Conservation (phyloP, 2,888 invertebrate genomes). For the Piscicola geometra region DNA sequence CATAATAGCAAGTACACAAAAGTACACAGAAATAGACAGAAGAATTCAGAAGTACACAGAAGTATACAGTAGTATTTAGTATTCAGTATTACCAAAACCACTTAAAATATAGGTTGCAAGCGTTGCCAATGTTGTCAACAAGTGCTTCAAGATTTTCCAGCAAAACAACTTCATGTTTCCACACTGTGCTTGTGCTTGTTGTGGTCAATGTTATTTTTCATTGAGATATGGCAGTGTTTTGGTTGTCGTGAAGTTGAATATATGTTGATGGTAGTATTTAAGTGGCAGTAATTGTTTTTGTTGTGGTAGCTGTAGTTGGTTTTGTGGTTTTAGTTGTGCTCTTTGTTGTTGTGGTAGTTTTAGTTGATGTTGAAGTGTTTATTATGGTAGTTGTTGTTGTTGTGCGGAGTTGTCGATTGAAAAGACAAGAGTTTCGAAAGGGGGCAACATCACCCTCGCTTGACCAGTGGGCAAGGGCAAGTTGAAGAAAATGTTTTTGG, state of each 20-base stretch:
- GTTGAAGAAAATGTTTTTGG: slow-evolving; percentile 8
- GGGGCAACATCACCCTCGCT: slow-evolving; percentile 9
- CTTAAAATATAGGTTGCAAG: too few relatives aligned
- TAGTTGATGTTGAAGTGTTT: background rate
- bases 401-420: background rate
- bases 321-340: background rate
- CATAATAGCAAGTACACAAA: too few relatives aligned
- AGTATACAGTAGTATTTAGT: background rate
- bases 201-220: too few relatives aligned
- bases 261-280: background rate
- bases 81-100: too few relatives aligned
- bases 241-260: background rate
- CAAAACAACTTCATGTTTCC: too few relatives aligned
- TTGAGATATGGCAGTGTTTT: too few relatives aligned
- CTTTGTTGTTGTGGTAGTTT: too few relatives aligned
- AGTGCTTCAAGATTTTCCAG: too few relatives aligned
- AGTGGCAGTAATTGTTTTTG: slow-evolving; percentile 8
- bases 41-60: too few relatives aligned
- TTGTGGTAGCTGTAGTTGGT: slow-evolving; percentile 1
- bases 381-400: background rate
- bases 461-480: background rate
- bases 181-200: too few relatives aligned
- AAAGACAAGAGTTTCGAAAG: slow-evolving; percentile 27
- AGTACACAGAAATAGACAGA: too few relatives aligned
- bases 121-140: too few relatives aligned